phyloP scores from a whole-genome alignment of 2,888 invertebrate species.

The Dilophus febrilis region DNA sequence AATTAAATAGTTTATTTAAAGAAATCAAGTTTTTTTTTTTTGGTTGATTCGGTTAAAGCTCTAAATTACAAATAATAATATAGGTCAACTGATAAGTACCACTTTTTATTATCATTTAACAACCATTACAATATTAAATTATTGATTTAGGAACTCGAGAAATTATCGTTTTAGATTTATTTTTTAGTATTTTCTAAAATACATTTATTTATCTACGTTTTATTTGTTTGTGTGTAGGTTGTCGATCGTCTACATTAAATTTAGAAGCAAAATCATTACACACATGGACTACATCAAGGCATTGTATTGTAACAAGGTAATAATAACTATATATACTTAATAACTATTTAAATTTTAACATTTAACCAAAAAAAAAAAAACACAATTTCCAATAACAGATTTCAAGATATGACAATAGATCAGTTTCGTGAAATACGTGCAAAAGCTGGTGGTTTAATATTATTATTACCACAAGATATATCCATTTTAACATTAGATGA shows the following conservation, averaged over 20 bases:
- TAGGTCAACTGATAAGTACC: too few species aligned
- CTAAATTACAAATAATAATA: too few species aligned
- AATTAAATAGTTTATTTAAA: too few species aligned
- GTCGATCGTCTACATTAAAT: conserved; percentile 68
- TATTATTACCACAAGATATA: conserved; percentile 63
- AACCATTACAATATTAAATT: too few species aligned
- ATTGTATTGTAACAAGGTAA: conserved; percentile 63
- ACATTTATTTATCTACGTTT: neutral
- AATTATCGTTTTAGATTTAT: neutral
- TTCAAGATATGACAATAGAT: conserved; percentile 64
- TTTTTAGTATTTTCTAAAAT: neutral
- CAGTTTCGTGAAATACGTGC: conserved; percentile 56
- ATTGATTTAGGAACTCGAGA: neutral
- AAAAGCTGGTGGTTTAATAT: conserved; percentile 73
- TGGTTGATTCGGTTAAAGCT: neutral
- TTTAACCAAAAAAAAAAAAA: neutral
- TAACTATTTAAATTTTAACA: neutral
- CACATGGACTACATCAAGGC: conserved; percentile 73
- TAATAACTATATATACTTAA: too few species aligned
- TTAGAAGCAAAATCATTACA: conserved; percentile 74
- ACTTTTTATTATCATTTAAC: too few species aligned
- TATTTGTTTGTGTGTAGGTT: conserved; percentile 39
- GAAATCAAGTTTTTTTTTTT: neutral
- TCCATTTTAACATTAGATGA: conserved; percentile 44
- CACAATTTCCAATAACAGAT: conserved; percentile 17